Evolutionary conservation across 2,888 invertebrate genomes (phyloP).

Genomic region (Stenolophus ochropezus): DNA sequence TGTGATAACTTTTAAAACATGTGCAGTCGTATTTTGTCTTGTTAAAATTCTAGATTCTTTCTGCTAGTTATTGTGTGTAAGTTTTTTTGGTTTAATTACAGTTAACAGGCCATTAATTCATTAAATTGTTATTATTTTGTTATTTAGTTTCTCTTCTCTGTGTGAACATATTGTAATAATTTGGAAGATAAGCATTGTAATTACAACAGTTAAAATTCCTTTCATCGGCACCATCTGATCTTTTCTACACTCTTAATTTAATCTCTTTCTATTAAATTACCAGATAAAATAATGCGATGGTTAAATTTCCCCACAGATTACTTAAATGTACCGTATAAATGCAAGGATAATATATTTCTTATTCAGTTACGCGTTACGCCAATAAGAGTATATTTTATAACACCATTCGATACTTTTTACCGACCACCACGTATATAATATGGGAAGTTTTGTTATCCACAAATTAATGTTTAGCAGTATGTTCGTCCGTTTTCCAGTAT

Average conservation of each 20-base stretch:
- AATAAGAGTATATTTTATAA: too few relatives aligned
- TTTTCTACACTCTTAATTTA: background rate
- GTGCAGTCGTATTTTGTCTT: conserved; percentile 16
- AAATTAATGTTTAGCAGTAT: too few relatives aligned
- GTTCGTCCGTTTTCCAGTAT: too few relatives aligned
- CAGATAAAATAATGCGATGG: too few relatives aligned
- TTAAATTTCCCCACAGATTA: too few relatives aligned
- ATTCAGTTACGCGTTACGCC: too few relatives aligned
- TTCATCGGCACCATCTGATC: background rate
- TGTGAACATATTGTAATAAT: conserved; percentile 32
- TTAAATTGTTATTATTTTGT: conserved; percentile 27
- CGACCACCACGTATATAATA: too few relatives aligned
- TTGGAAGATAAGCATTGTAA: conserved; percentile 23
- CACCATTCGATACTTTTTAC: too few relatives aligned
- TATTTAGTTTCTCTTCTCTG: conserved; percentile 26
- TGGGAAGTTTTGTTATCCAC: too few relatives aligned
- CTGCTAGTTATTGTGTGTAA: conserved; percentile 1
- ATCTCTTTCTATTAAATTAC: background rate
- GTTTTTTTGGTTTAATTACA: conserved; percentile 17
- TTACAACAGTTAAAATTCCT: conserved; percentile 10
- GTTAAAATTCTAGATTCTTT: conserved; percentile 20
- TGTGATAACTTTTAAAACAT: conserved; percentile 23
- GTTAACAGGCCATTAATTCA: conserved; percentile 37
- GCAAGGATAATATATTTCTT: too few relatives aligned
- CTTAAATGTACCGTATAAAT: too few relatives aligned